These are phyloP conservation scores for Asarcornis scutulata DNA, from an alignment of 2,113 vertebrate genomes.

Conservation along the genomic window DNA sequence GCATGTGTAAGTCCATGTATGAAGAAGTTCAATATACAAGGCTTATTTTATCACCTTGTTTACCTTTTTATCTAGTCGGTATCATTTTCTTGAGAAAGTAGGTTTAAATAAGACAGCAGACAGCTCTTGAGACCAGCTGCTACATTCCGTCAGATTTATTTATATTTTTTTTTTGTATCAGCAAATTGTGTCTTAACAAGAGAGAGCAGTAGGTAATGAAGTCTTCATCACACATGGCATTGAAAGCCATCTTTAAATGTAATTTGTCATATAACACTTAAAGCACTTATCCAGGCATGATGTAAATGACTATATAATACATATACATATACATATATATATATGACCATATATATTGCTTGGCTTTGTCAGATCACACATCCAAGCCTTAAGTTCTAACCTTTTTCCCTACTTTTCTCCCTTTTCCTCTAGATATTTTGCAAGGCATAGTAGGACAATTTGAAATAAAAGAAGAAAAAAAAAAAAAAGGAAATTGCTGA, in stretches of 20 bases:
- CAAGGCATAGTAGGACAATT: background rate
- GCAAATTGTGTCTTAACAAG: background rate
- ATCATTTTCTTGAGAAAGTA: background rate
- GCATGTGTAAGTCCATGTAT: background rate
- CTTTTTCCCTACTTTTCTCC: background rate
- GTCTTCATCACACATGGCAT: background rate
- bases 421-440: background rate
- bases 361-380: background rate
- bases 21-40: background rate
- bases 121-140: background rate
- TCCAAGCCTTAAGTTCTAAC: background rate
- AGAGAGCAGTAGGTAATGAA: background rate
- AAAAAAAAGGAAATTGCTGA: background rate
- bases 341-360: background rate
- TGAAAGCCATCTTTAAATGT: background rate
- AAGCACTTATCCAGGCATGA: background rate
- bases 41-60: background rate
- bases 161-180: background rate
- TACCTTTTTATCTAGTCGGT: background rate
- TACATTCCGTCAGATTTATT: background rate
- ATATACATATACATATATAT: background rate
- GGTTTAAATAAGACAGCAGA: background rate
- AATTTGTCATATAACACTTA: background rate
- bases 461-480: background rate
- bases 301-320: background rate